phyloP scores from a whole-genome alignment of 2,888 invertebrate species.

The Cephus nigrinus region DNA sequence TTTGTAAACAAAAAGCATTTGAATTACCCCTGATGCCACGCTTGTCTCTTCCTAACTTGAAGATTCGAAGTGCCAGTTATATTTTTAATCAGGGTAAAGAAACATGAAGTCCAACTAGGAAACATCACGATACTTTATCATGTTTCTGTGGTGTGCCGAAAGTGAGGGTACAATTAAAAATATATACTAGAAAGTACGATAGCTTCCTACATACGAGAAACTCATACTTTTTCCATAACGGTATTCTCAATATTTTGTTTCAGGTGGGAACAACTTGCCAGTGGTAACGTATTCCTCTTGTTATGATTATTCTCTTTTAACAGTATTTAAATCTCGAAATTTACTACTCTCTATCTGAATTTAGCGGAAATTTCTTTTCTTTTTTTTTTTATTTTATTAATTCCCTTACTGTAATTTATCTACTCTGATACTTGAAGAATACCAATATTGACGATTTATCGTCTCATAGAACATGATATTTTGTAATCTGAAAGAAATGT shows the following conservation, averaged over 20 bases:
- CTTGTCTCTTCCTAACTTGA: not conserved
- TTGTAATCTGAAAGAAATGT: not conserved
- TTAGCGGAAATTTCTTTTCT: not conserved
- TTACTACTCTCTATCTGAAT: not conserved
- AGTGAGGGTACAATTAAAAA: conserved; percentile 13
- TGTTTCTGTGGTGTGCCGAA: conserved; percentile 21
- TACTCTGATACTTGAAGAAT: not conserved
- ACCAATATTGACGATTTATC: not conserved
- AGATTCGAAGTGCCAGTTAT: conserved; percentile 15
- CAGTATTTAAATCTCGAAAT: not conserved
- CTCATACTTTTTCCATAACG: not conserved
- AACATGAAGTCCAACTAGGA: conserved; percentile 16
- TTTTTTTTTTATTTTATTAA: not conserved
- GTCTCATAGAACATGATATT: not conserved
- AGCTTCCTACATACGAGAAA: not conserved
- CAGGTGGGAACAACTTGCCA: conserved; percentile 63
- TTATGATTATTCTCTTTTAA: conserved; percentile 1
- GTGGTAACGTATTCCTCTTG: conserved; percentile 63
- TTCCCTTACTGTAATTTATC: not conserved
- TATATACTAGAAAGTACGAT: not conserved
- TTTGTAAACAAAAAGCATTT: conserved; percentile 10
- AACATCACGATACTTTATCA: conserved; percentile 15
- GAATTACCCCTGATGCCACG: not conserved
- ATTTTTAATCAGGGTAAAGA: conserved; percentile 11
- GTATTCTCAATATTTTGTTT: conserved; percentile 25